phyloP scores from a whole-genome alignment of 1,140 invertebrate genomes.

The Hypsibius dujardini region DNA sequence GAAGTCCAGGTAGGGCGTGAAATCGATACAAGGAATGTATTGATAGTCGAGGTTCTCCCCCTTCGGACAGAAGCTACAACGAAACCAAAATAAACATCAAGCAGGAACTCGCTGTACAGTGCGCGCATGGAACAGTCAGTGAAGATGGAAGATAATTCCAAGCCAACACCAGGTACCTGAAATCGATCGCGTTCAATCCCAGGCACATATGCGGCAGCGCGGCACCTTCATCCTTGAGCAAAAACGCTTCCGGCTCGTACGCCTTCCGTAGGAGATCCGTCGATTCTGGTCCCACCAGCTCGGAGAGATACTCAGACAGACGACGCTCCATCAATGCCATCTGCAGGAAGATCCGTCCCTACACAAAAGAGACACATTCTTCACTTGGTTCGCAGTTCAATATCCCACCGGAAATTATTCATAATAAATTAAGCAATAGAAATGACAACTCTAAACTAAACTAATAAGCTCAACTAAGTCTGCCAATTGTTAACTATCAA shows the following conservation, averaged over 20 bases:
- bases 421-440: too few relatives aligned
- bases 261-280: neutral
- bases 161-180: neutral
- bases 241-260: neutral
- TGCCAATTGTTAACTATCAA: too few relatives aligned
- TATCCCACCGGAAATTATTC: too few relatives aligned
- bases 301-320: neutral
- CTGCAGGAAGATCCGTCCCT: constrained; percentile 11
- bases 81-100: neutral
- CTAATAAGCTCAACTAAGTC: too few relatives aligned
- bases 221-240: constrained; percentile 4
- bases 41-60: neutral
- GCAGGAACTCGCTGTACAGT: constrained; percentile 1
- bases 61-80: constrained; percentile 9
- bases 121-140: too few relatives aligned
- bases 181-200: constrained; percentile 13
- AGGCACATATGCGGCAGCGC: constrained; percentile 4
- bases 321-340: constrained; percentile 11
- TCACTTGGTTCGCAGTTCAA: neutral
- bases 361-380: neutral
- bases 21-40: constrained; percentile 12
- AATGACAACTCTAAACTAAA: too few relatives aligned
- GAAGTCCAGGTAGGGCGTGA: constrained; percentile 9
- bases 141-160: too few relatives aligned
- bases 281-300: neutral